Base-by-base conservation (phyloP, 2,888 invertebrate species). In the Eumacrocentrus americanus region DNA sequence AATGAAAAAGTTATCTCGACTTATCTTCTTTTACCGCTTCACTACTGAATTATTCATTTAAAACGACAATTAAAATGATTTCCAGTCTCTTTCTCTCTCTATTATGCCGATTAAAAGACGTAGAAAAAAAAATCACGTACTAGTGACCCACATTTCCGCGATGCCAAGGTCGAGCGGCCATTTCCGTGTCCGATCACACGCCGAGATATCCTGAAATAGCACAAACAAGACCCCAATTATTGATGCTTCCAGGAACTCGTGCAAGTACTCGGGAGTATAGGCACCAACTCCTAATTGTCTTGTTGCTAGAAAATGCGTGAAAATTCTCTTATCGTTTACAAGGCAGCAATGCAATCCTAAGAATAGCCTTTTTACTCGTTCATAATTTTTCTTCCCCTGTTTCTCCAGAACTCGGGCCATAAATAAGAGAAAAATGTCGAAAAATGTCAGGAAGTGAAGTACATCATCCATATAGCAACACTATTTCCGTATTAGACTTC, bases 141-240 rank as follows among this genome's bases (percentile, higher is more conserved):
- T 37, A 56, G 16, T 59, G 59, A 59, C 59, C 59, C 48, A 59
- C 29, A 59, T 59, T 54, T 35, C 29, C 37, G 22, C 20, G 22
- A 34, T 47, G 35, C 40, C 59, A 59, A 59, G 59, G 59, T 59
- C 54, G 16, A 47, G 38, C 40, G 38, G 12, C 18, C 22, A 54
- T 54, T 59, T 59, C 59, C 59, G 59, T 59, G 59, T 59, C 59
- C 53, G 59, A 59, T 59, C 37, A 47, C 14, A 20, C 14, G 34
- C 25, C 22, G 40, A 38, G 59, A 59, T 59, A 59, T 40, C 14
- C 22, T 40, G 14, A 40, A 55, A 16, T 23, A 42, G 14, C 7
- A 14, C 12, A 14, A 2, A 40, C 3, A 40, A 51, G 35, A 48
- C 11, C 37, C 46, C 53, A 58, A 58, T 53, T 18, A 47, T 25